Percentiles rank a stretch among this genome's conserved stretches.
Conservation (phyloP, 2,888 invertebrate species). For the Chrysodeixis includens region DNA sequence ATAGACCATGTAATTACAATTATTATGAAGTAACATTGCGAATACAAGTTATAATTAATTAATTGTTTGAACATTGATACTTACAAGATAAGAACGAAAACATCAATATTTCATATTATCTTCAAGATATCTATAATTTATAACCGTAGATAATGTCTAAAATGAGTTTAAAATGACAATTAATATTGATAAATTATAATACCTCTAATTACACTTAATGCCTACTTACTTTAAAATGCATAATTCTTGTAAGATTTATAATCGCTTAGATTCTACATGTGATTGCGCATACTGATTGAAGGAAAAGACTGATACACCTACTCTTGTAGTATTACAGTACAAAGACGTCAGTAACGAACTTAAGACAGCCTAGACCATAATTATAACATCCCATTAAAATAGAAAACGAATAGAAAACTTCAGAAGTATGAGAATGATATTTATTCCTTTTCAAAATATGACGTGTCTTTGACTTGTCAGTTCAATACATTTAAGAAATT, state of each 20-base stretch:
- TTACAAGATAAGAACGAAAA: no score
- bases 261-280: neutral
- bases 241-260: neutral
- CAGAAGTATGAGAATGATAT: no score
- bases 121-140: neutral
- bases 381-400: no score
- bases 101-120: neutral
- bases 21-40: no score
- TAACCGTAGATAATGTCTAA: neutral
- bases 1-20: no score
- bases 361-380: no score
- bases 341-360: neutral
- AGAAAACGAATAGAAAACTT: no score
- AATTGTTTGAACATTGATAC: no score
- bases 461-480: no score
- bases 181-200: slow-evolving; percentile 1
- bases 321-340: neutral
- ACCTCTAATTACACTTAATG: neutral
- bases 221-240: neutral
- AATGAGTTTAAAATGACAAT: neutral
- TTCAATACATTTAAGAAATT: no score
- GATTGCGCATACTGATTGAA: neutral
- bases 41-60: no score
- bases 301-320: neutral
- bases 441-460: no score